Base-by-base conservation (phyloP, 2,888 invertebrate species). In the Schizotus pectinicornis region DNA sequence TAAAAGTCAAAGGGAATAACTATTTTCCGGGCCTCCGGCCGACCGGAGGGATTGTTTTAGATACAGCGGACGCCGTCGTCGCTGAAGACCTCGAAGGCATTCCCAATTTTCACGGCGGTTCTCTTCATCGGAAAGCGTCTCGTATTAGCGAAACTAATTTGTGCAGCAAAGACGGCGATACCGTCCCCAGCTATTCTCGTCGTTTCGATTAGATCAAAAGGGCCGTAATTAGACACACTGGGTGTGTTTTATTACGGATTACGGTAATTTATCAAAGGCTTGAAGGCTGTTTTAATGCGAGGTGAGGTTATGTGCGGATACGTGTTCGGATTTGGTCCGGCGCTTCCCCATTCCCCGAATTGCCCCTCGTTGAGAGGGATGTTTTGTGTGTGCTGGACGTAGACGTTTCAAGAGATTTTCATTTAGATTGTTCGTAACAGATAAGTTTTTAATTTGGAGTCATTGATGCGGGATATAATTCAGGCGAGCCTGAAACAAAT, bases 231-330 rank as follows among this genome's bases (percentile, higher is more conserved):
- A 64, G 55, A 60, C 51, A 54, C 52, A 59, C 42, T 52, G 56
- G 53, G 57, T 62, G 61, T 62, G 59, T 64, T 64, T 63, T 60
- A 63, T 61, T 62, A 59, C 59, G 53, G 53, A 58, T 58, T 59
- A 39, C 45, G 59, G 50, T 59, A 59, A 59, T 59, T 54, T 43
- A 59, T 54, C 54, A 59, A 59, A 59, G 49, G 35, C 43, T 39
- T 3, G 3, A 8, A 11, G 11, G 12, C 30, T 35, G 42, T 52
- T 52, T 43, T 31, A 52, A 12, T 13, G 34, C 31, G 34, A 43
- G 46, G 53, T 14, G 41, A 47, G 47, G 56, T 47, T 48, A 48
- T 47, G 51, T 38, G n/a, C 3, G 3, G 11, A 6, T n/a, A 35
- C 6, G 7, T 33, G 33, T 35, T n/a, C 35, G 35, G 5, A 22